These are phyloP conservation scores for Misgurnus anguillicaudatus DNA, from an alignment of 2,113 vertebrate species.

Conservation along the genomic window DNA sequence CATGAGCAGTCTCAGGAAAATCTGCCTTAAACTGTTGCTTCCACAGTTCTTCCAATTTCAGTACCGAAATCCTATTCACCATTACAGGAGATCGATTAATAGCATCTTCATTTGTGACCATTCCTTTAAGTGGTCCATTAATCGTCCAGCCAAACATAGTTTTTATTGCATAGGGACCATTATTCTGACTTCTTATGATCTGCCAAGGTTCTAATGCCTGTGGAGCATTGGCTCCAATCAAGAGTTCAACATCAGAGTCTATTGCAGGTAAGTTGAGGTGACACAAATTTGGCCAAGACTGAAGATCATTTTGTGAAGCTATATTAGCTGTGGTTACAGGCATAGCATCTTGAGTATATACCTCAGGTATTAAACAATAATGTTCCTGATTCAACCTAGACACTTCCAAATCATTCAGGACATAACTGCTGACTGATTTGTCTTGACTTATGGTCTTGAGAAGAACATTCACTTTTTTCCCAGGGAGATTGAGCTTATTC, in stretches of 20 bases:
- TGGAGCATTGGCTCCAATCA: constrained; percentile 7
- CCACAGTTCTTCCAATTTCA: constrained; percentile 16
- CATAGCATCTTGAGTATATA: too few species aligned
- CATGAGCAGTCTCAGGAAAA: constrained; percentile 16
- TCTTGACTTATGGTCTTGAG: too few species aligned
- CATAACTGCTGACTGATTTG: too few species aligned
- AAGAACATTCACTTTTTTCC: too few species aligned
- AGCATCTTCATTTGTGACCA: not conserved
- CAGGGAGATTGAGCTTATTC: too few species aligned
- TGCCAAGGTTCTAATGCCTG: not conserved
- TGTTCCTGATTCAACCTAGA: too few species aligned
- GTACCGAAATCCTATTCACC: not conserved
- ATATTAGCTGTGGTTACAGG: not conserved
- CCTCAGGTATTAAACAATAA: too few species aligned
- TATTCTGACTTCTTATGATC: not conserved
- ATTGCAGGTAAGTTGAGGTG: not conserved
- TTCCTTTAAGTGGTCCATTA: not conserved
- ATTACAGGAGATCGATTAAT: not conserved
- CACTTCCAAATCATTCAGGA: too few species aligned
- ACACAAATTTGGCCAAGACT: not conserved
- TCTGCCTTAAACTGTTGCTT: constrained; percentile 20
- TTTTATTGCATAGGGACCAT: not conserved
- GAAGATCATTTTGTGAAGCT: not conserved
- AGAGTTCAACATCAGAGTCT: not conserved
- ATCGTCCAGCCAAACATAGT: not conserved